A percentile compares a stretch with the other conserved stretches of the same genome.
Evolutionary conservation across 92 coral and sea anemone species (phyloP).

Genomic region (Plumapathes pennacea): DNA sequence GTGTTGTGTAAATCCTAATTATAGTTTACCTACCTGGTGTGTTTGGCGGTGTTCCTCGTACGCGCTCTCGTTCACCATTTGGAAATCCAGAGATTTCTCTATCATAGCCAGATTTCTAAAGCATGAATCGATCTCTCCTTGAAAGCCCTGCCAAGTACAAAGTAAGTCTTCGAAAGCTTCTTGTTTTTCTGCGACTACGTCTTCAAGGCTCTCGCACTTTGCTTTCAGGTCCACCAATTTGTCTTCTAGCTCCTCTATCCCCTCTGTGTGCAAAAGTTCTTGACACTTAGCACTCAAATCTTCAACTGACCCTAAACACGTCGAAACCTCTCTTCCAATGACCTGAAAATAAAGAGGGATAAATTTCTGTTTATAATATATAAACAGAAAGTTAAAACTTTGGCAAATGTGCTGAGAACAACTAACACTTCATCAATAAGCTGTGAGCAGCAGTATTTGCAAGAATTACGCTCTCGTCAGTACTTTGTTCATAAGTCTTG

Average conservation of each 20-base stretch:
- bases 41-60: conserved; percentile 66
- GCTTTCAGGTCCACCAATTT: conserved; percentile 50
- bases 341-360: conserved; percentile 18
- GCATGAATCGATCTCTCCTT: conserved; percentile 71
- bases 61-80: conserved; percentile 51
- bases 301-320: conserved; percentile 77
- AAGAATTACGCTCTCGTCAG: too few species aligned
- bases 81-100: conserved; percentile 75
- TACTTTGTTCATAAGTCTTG: too few species aligned
- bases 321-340: conserved; percentile 66
- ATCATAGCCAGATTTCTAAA: conserved; percentile 71
- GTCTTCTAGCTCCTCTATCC: conserved; percentile 64
- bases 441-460: too few species aligned
- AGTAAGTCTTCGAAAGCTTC: conserved; percentile 76
- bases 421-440: too few species aligned
- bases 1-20: background rate
- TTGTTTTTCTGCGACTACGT: conserved; percentile 72
- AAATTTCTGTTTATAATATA: too few species aligned
- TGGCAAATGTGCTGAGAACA: too few species aligned
- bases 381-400: too few species aligned
- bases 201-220: conserved; percentile 65
- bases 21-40: conserved; percentile 43
- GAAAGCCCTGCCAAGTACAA: conserved; percentile 88
- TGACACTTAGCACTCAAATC: conserved; percentile 68
- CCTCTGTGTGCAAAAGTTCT: conserved; percentile 52